phyloP scores from a whole-genome alignment of 2,888 invertebrate genomes.

The Lumbricus terrestris region DNA sequence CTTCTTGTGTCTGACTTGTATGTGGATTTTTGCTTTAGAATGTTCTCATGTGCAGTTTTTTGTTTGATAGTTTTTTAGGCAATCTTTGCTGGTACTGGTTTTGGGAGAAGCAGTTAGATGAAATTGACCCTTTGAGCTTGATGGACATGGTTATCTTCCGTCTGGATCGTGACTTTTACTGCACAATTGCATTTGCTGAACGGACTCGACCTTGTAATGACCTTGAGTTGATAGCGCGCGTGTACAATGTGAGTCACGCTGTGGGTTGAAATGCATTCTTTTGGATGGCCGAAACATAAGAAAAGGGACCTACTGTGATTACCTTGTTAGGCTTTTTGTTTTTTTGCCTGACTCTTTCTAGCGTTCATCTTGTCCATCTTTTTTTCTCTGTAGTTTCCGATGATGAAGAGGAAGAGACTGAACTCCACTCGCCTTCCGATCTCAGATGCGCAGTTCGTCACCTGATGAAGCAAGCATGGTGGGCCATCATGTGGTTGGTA shows the following conservation, averaged over 20 bases:
- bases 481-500: neutral
- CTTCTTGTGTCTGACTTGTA: neutral
- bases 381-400: neutral
- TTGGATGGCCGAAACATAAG: neutral
- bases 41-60: neutral
- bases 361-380: neutral
- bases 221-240: neutral
- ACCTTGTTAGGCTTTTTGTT: neutral
- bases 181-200: too few species aligned
- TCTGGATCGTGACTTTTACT: too few species aligned
- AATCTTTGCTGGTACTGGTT: neutral
- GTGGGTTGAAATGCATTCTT: too few species aligned
- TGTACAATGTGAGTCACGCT: neutral
- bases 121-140: too few species aligned
- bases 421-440: neutral
- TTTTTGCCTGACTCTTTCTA: neutral
- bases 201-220: neutral
- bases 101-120: neutral
- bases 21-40: neutral
- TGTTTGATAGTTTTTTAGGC: neutral
- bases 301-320: neutral
- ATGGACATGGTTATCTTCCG: too few species aligned
- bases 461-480: neutral
- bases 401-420: conserved; percentile 3
- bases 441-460: neutral